These are phyloP conservation scores for Drosophila multiciliata DNA, from an alignment of 2,888 invertebrate genomes.

Conservation along the genomic window DNA sequence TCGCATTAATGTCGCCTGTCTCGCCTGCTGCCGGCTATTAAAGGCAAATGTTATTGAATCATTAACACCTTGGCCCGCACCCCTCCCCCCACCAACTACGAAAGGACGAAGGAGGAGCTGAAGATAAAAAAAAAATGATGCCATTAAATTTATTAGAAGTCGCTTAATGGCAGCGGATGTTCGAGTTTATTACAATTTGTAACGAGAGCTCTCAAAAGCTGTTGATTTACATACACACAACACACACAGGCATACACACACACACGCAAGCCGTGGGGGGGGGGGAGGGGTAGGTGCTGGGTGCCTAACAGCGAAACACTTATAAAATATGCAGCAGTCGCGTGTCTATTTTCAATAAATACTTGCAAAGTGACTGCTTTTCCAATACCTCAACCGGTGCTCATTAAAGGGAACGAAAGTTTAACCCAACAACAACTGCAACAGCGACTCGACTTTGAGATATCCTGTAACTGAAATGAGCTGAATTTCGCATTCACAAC, in stretches of 20 bases:
- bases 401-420: slow-evolving; percentile 53
- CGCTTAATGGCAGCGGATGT: slow-evolving; percentile 78
- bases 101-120: not conserved
- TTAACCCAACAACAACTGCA: not conserved
- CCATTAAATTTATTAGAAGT: slow-evolving; percentile 79
- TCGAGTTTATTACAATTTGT: slow-evolving; percentile 78
- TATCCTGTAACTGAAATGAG: not conserved
- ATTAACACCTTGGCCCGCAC: slow-evolving; percentile 69
- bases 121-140: slow-evolving; percentile 58
- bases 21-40: slow-evolving; percentile 67
- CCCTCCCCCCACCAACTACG: slow-evolving; percentile 4
- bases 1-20: slow-evolving; percentile 74
- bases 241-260: slow-evolving; percentile 16
- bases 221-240: slow-evolving; percentile 59
- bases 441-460: not conserved
- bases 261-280: not conserved
- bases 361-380: slow-evolving; percentile 38
- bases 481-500: not conserved
- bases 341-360: slow-evolving; percentile 80
- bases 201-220: slow-evolving; percentile 67
- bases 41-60: slow-evolving; percentile 79
- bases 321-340: slow-evolving; percentile 79
- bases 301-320: slow-evolving; percentile 37
- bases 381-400: slow-evolving; percentile 36
- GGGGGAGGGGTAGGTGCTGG: not conserved